These are phyloP conservation scores for Pararge aegeria DNA, from an alignment of 1,140 invertebrate genomes.

Conservation along the genomic window DNA sequence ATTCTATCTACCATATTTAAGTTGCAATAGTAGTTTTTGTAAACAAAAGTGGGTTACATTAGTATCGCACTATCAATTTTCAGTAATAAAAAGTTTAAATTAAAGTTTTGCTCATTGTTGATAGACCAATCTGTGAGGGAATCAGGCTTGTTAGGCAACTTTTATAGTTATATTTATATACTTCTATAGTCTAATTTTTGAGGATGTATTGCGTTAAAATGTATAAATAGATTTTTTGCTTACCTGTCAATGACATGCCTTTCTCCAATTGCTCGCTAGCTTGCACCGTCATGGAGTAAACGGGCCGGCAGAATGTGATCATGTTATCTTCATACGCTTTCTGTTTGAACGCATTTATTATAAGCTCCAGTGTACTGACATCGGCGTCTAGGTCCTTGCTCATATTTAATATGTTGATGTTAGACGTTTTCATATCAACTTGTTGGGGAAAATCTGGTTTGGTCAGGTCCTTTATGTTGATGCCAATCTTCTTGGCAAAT, in stretches of 20 bases:
- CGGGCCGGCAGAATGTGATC: conserved; percentile 70
- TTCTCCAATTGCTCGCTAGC: conserved; percentile 56
- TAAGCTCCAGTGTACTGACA: conserved; percentile 61
- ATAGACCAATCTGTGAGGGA: too few species aligned
- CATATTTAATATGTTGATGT: conserved; percentile 39
- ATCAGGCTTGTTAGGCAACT: too few species aligned
- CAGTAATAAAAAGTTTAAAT: too few species aligned
- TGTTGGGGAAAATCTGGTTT: conserved; percentile 64
- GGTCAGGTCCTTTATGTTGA: conserved; percentile 70
- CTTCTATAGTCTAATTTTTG: too few species aligned
- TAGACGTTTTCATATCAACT: conserved; percentile 52
- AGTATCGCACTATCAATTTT: too few species aligned
- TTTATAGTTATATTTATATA: too few species aligned
- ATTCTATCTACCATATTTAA: too few species aligned
- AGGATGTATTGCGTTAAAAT: too few species aligned
- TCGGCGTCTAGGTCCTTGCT: conserved; percentile 59
- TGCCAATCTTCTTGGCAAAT: conserved; percentile 67
- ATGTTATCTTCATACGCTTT: conserved; percentile 68
- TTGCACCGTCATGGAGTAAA: conserved; percentile 70
- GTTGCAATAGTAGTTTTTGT: too few species aligned
- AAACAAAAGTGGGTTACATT: too few species aligned
- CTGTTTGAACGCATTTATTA: conserved; percentile 71
- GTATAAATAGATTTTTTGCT: too few species aligned
- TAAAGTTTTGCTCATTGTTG: too few species aligned
- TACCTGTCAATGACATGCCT: conserved; percentile 68